Evolutionary conservation across 2,113 vertebrate genomes (phyloP).

Genomic region (Ailuropoda melanoleuca): DNA sequence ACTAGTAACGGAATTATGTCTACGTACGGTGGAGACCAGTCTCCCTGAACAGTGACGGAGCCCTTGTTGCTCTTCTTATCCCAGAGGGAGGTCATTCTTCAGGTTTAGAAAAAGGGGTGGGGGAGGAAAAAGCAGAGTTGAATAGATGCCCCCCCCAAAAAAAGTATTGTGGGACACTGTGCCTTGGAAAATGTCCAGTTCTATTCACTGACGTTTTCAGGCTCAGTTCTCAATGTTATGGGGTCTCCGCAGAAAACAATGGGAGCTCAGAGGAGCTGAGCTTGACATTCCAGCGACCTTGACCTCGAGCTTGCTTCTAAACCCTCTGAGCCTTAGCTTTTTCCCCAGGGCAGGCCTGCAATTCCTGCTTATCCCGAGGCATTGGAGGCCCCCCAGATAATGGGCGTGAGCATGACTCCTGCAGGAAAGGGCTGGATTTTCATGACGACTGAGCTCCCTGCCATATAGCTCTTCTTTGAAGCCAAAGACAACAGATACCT

Average conservation of each 20-base stretch:
- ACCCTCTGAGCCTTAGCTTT: rapidly evolving
- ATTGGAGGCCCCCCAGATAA: rapidly evolving
- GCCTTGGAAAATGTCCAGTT: background rate
- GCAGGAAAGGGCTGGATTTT: background rate
- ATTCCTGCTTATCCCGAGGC: background rate
- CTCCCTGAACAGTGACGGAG: background rate
- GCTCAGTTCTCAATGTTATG: background rate
- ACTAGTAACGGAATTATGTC: background rate
- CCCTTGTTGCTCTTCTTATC: background rate
- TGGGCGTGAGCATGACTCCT: rapidly evolving
- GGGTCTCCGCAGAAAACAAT: too few relatives aligned
- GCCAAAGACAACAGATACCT: background rate
- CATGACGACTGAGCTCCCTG: background rate
- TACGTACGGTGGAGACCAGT: background rate
- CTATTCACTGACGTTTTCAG: rapidly evolving
- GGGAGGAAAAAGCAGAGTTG: background rate
- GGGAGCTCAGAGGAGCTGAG: background rate
- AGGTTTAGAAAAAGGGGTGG: background rate
- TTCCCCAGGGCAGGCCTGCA: background rate
- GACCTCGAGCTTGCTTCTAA: background rate
- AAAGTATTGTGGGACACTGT: background rate
- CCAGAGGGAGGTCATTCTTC: background rate
- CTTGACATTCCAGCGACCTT: background rate
- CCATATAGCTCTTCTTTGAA: background rate
- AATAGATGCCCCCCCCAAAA: background rate